Conservation (phyloP, 2,797 vertebrate genomes). For the Acridotheres tristis region DNA sequence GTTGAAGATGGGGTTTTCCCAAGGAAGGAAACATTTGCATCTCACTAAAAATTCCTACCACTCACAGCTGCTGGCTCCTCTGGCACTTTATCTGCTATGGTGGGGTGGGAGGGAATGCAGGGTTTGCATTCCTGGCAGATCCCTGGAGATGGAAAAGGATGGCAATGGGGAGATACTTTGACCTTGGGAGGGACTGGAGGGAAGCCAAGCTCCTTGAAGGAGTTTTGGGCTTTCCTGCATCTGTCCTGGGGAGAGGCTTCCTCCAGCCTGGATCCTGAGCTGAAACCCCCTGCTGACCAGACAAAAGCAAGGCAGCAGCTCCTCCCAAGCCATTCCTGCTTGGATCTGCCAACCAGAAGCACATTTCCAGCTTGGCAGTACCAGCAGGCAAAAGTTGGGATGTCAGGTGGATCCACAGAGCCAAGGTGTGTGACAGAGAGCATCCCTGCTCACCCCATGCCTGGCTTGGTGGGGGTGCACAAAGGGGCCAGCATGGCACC, state of each 20-base stretch:
- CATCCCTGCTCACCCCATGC: neutral
- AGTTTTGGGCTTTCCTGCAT: neutral
- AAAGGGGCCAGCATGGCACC: accelerated
- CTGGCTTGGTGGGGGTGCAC: accelerated
- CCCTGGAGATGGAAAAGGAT: neutral
- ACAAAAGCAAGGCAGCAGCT: neutral
- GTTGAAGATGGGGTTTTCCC: neutral
- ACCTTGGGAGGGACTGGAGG: neutral
- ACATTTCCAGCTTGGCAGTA: neutral
- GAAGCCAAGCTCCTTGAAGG: neutral
- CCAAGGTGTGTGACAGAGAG: accelerated
- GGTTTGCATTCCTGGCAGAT: neutral
- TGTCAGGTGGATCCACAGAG: neutral
- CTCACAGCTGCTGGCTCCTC: neutral
- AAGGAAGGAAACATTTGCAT: neutral
- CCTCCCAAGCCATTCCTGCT: neutral
- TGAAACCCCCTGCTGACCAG: accelerated
- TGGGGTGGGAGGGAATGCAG: too few relatives aligned
- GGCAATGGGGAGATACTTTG: neutral
- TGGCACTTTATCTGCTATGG: neutral
- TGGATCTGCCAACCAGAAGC: neutral
- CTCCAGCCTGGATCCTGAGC: neutral
- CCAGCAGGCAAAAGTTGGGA: neutral
- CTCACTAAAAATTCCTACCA: neutral
- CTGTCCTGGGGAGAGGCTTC: neutral